phyloP scores from a whole-genome alignment of 2,797 vertebrate genomes.

The Sciurus carolinensis region DNA sequence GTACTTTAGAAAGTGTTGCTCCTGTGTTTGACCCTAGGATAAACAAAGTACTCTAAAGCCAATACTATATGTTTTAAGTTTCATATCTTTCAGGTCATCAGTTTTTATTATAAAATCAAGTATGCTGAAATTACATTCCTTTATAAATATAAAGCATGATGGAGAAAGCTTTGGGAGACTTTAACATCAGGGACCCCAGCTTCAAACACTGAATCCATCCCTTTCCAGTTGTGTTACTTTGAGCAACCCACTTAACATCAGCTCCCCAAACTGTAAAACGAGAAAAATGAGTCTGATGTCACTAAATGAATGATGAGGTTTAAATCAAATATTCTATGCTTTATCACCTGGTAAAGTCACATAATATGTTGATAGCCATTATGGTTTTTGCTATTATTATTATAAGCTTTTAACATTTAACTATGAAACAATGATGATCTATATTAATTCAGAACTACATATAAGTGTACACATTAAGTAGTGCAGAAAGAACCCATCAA shows the following conservation, averaged over 20 bases:
- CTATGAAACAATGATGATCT: background rate
- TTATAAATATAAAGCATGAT: background rate
- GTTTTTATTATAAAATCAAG: conserved; percentile 44
- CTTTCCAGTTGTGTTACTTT: background rate
- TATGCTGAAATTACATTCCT: background rate
- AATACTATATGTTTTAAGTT: background rate
- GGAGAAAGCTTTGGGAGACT: background rate
- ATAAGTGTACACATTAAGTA: background rate
- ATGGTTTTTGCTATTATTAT: background rate
- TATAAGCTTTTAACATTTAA: background rate
- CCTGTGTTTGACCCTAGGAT: background rate
- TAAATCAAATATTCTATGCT: background rate
- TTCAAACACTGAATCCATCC: background rate
- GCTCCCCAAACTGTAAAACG: background rate
- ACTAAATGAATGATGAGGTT: background rate
- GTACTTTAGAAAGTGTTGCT: background rate
- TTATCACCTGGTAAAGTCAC: background rate
- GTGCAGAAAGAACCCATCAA: background rate
- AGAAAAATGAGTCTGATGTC: background rate
- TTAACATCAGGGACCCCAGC: background rate
- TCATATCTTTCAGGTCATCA: background rate
- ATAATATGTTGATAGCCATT: too few species aligned
- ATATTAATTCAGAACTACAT: background rate
- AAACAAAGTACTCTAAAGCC: background rate
- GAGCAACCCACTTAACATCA: background rate